These are phyloP conservation scores for Lineus longissimus DNA, from an alignment of 1,140 invertebrate genomes.

Conservation along the genomic window DNA sequence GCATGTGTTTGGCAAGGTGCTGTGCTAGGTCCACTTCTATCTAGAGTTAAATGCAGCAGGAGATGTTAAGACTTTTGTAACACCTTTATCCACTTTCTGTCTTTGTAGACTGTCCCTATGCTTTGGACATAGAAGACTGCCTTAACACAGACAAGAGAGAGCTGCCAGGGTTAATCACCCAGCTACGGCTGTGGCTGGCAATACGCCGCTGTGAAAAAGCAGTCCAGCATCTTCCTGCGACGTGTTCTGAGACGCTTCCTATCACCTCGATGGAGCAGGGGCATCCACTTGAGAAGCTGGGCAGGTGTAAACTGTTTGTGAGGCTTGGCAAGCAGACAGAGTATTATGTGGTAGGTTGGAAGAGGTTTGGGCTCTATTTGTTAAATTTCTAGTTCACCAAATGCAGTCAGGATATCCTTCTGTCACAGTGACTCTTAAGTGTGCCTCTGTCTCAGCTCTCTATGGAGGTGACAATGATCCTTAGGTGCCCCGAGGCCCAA, in stretches of 20 bases:
- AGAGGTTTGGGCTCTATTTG: too few species aligned
- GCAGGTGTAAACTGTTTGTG: slow-evolving; percentile 77
- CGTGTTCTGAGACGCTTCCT: slow-evolving; percentile 78
- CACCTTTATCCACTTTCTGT: not conserved
- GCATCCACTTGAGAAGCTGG: slow-evolving; percentile 73
- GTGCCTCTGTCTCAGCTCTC: too few species aligned
- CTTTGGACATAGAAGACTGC: slow-evolving; percentile 69
- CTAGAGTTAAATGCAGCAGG: too few species aligned
- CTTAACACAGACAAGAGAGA: slow-evolving; percentile 74
- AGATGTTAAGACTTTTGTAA: too few species aligned
- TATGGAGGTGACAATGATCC: too few species aligned
- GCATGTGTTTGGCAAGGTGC: too few species aligned
- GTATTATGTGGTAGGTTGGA: slow-evolving; percentile 60
- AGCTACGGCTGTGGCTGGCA: slow-evolving; percentile 82
- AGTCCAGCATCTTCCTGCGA: slow-evolving; percentile 85
- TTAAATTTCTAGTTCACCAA: too few species aligned
- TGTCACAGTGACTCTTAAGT: too few species aligned
- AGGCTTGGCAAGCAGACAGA: slow-evolving; percentile 82
- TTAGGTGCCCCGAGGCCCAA: too few species aligned
- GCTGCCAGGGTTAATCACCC: slow-evolving; percentile 67
- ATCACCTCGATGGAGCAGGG: slow-evolving; percentile 63
- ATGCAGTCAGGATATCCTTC: too few species aligned
- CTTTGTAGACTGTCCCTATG: not conserved
- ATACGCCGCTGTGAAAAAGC: slow-evolving; percentile 90
- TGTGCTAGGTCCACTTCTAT: too few species aligned